Evolutionary conservation across 2,113 vertebrate species (phyloP), one percentile per base, ranked within the genome.

Genomic region (Gambusia holbrooki): DNA sequence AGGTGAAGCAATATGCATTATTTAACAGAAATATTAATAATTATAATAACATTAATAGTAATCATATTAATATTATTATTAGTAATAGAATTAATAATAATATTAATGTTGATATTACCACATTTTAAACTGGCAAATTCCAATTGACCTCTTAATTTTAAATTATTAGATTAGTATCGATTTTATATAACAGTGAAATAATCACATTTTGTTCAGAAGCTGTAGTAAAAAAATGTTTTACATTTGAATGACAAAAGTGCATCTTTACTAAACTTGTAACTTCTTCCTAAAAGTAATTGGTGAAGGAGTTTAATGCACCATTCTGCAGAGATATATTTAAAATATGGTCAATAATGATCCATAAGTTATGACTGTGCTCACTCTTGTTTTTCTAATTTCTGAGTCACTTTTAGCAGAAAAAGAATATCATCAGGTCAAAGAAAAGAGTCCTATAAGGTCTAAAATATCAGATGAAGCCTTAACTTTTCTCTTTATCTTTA

Each of bases 261-360:
- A 48, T 48, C 17, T 48, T 48, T 48, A 2, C 45, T 19, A 48
- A 19, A 48, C 17, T 48, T 6, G 4, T 5, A 48, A 48, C 15
- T 19, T 48, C 45, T 48, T 19, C 14, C 14, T 48, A 17, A 48
- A 48, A 19, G 45, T 19, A 27, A 25, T 8, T 30, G 40, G 62
- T 33, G 45, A 77, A 45, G 33, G 32, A 65, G 71, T 62, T 3
- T 29, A 1, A 10, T 32, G 30, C 27, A 45, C 22, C 93, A 92
- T 94, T 96, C 94, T 93, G 92, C 95, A 95, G 95, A 95, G 94
- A 94, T 94, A 94, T 95, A 94, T 96, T 96, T 96, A 96, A 95
- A 96, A 95, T 96, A 97, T 93, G 96, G 97, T 96, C 95, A 93
- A 94, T 11, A 37, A 93, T 93, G 95, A 95, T 92, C 91, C 35